Evolutionary conservation across 2,888 invertebrate species (phyloP), one percentile per base, ranked within the genome.

Genomic region (Netelia inedita): DNA sequence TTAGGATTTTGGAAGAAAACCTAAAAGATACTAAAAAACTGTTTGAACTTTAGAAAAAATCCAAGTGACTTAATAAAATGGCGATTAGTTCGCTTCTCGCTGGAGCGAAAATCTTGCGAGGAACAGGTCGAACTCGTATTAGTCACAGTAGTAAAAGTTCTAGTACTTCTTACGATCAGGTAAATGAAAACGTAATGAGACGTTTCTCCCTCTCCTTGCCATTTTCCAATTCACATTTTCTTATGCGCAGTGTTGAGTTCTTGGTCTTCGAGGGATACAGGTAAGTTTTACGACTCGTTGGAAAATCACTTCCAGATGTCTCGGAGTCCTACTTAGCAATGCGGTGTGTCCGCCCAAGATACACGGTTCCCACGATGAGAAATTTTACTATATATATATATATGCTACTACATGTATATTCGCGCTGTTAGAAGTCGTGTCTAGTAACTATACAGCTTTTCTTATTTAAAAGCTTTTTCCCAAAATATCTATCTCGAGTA

Each of bases 301-400:
- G 90, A 87, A 92, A 92, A 92, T 92, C 88, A 88, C 87, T 91
- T 91, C 92, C 92, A 92, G 92, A 92, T 92, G 92, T 91, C 28
- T 57, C 79, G 85, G 46, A 10, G 88, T 87, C 68, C 50, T 85
- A 85, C 87, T 89, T 85, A 76, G 86, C 85, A 88, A 88, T 89
- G 75, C 88, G 84, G 82, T 88, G 88, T 87, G 88, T 74, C 85
- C 85, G 79, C 71, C 78, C 85, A 80, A 75, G 76, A 85, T 82
- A 85, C 82, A 81, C 78, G 82, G 89, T 91, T 91, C 91, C 90
- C 90, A 91, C 91, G 91, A 79, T 85, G 87, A 74, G 57, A 88
- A 91, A 53, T 35, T 71, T 91, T 90, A 90, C 86, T 89, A 89
- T 65, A 65, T 19, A 66, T 65, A 65, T 19, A 66, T 55, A 41